These are phyloP conservation scores for Neomorphus geoffroyi DNA, from an alignment of 2,797 vertebrate genomes.

Conservation along the genomic window DNA sequence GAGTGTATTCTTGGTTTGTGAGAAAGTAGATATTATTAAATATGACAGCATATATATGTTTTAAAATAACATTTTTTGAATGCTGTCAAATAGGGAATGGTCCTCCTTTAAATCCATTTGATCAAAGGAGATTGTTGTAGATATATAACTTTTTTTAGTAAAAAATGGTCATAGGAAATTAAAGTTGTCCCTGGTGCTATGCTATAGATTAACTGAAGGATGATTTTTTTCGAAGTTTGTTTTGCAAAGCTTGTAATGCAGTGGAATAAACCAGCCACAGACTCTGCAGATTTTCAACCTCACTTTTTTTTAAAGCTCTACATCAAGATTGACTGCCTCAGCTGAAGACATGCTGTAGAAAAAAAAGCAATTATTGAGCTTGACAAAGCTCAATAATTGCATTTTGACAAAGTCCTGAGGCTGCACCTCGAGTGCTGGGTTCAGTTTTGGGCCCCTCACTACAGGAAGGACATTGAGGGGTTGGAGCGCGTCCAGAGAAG, in stretches of 20 bases:
- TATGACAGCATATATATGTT: background rate
- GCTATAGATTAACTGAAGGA: background rate
- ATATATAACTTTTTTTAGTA: background rate
- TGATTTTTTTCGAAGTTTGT: background rate
- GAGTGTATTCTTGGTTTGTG: background rate
- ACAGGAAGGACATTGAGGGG: no score
- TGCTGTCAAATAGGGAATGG: slow-evolving; percentile 28
- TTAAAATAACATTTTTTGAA: slow-evolving; percentile 24
- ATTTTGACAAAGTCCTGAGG: no score
- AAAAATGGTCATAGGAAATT: background rate
- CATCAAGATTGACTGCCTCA: background rate
- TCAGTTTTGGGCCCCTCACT: no score
- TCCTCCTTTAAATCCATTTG: background rate
- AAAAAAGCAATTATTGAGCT: background rate
- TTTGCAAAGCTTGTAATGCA: background rate
- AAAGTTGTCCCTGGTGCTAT: background rate
- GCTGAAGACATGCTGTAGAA: background rate
- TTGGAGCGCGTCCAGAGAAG: no score
- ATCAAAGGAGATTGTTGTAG: slow-evolving; percentile 1
- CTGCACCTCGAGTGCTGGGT: no score
- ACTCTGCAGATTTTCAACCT: background rate
- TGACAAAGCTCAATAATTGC: no score
- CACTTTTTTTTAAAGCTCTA: background rate
- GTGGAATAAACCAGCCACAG: background rate
- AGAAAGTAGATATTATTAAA: background rate